Percentiles rank a stretch among this genome's conserved stretches.
phyloP scores from a whole-genome alignment of 23 tunicate genomes.

The Oikopleura vanhoeffeni region DNA sequence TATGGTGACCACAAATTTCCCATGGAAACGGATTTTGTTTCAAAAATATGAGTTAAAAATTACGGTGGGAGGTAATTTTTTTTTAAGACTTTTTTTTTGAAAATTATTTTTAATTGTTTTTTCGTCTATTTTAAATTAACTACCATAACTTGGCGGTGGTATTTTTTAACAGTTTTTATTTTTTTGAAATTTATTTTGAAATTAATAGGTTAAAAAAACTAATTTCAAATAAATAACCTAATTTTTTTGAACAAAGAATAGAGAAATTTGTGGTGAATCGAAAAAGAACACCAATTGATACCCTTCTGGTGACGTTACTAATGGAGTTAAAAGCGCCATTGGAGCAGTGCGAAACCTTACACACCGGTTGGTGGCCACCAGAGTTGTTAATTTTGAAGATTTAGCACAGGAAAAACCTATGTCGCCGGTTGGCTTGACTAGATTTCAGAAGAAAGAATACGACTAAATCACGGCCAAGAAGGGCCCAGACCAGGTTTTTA shows the following conservation, averaged over 20 bases:
- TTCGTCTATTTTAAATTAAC: too few species aligned
- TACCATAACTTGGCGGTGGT: too few species aligned
- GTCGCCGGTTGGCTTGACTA: slow-evolving; percentile 68
- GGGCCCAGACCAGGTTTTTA: not conserved
- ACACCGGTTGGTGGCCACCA: slow-evolving; percentile 44
- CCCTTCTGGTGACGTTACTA: slow-evolving; percentile 45
- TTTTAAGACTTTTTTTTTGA: too few species aligned
- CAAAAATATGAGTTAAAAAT: too few species aligned
- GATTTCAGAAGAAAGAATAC: slow-evolving; percentile 41
- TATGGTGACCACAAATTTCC: slow-evolving; percentile 40
- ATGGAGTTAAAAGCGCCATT: slow-evolving; percentile 48
- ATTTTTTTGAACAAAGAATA: too few species aligned
- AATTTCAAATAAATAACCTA: too few species aligned
- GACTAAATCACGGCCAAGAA: not conserved
- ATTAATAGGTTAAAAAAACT: too few species aligned
- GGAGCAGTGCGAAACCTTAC: slow-evolving; percentile 86
- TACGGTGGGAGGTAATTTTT: too few species aligned
- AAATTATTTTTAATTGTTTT: too few species aligned
- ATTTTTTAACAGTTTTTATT: too few species aligned
- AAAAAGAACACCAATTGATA: slow-evolving; percentile 42
- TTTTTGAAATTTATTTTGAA: too few species aligned
- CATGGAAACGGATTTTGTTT: slow-evolving; percentile 32
- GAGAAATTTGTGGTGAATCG: slow-evolving; percentile 60
- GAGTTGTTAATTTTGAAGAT: slow-evolving; percentile 29
- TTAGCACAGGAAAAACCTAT: slow-evolving; percentile 34